Evolutionary conservation across 1,140 invertebrate species (phyloP).

Genomic region (Pollicipes pollicipes): DNA sequence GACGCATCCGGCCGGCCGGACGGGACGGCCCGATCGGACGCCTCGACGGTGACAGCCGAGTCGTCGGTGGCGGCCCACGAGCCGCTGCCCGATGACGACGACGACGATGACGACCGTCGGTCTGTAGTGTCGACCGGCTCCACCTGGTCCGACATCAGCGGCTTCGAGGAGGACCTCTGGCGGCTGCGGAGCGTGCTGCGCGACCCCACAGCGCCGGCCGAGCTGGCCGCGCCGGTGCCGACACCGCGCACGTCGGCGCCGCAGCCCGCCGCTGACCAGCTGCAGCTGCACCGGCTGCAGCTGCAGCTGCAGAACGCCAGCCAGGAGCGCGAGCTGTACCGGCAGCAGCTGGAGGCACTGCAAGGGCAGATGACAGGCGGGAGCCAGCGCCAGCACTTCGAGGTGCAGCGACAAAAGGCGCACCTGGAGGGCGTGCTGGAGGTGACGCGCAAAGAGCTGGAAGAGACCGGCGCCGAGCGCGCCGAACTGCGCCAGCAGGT

Average conservation of each 20-base stretch:
- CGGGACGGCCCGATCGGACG: no score
- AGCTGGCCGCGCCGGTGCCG: not conserved
- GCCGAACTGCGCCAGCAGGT: no score
- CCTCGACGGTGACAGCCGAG: no score
- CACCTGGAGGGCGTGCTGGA: no score
- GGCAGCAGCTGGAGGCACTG: constrained; percentile 1
- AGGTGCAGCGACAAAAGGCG: not conserved
- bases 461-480: no score
- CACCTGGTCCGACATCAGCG: not conserved
- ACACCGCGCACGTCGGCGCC: not conserved
- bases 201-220: not conserved
- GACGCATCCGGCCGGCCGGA: no score
- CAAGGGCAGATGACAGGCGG: not conserved
- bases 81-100: no score
- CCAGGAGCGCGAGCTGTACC: not conserved
- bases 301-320: not conserved
- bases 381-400: not conserved
- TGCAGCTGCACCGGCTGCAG: not conserved
- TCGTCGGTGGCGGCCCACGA: no score
- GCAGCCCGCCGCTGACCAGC: not conserved
- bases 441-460: no score
- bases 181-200: not conserved
- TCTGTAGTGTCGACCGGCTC: not conserved
- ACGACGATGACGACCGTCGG: no score
- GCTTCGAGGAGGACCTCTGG: not conserved